Conservation (phyloP, 2,888 invertebrate genomes). For the Noctua comes region DNA sequence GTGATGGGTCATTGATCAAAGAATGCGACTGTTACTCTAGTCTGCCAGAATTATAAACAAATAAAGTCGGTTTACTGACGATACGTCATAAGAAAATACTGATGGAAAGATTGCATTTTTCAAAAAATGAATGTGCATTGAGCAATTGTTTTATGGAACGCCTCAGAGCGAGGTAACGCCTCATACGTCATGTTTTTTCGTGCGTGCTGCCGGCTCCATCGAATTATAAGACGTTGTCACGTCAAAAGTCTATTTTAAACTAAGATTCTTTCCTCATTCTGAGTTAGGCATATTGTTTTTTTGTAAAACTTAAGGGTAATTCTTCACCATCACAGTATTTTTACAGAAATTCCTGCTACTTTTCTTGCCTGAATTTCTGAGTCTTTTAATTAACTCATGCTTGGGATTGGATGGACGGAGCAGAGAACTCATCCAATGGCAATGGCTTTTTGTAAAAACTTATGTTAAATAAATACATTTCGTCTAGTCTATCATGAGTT, state of each 20-base stretch:
- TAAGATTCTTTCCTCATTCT: background rate
- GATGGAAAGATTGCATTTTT: no score
- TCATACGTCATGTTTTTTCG: no score
- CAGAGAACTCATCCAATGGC: background rate
- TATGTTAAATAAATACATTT: background rate
- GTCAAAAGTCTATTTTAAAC: background rate
- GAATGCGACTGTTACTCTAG: no score
- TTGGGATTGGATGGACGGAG: background rate
- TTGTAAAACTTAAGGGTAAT: background rate
- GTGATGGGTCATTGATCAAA: background rate
- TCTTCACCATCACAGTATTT: background rate
- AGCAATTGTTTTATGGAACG: no score
- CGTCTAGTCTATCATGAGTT: background rate
- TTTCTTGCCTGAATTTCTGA: background rate
- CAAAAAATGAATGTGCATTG: no score
- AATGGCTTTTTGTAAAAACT: background rate
- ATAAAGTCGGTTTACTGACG: no score
- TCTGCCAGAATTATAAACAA: background rate
- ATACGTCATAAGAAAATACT: no score
- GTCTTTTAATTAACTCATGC: background rate
- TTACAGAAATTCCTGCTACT: background rate
- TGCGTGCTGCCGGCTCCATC: no score
- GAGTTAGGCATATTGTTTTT: background rate
- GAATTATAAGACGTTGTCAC: no score
- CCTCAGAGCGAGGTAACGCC: no score